Evolutionary conservation across 2,113 vertebrate species (phyloP), one percentile per base, ranked within the genome.

Genomic region (Notothenia rossii): DNA sequence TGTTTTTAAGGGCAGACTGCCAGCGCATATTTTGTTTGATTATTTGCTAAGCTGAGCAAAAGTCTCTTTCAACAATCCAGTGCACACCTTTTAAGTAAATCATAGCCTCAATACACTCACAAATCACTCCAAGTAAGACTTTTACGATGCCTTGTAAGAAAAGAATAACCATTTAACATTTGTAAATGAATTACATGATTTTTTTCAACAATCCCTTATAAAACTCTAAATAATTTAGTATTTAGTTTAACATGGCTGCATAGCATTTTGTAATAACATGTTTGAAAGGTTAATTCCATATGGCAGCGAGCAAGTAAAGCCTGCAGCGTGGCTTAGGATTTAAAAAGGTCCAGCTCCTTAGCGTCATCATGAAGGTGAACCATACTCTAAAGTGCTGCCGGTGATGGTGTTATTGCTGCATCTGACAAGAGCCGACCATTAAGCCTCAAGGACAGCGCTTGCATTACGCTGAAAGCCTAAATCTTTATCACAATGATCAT

Each of bases 221-320:
- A 51, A 43, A 51, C 36, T 6, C 36, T 36, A 5, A 36, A 36
- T 36, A 36, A 36, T 36, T 36, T 7, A 36, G 36, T 36, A 40
- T 40, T 49, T 1, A 29, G 22, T 50, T 17, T 17, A 22, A 10
- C 17, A 6, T 10, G 12, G 29, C 20, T 56, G 59, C 54, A 17
- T 48, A 48, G 54, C 10, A 7, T 10, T 20, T 25, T 61, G 22
- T 51, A 45, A 53, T 46, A 58, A 62, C 43, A 51, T 45, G 22
- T 84, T 86, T 51, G 59, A 70, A 73, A 80, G 45, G 66, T 75
- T 54, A 56, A 55, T 59, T 58, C 62, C 61, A 79, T 22, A 43
- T 4, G 66, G 2, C 58, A 22, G 40, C 1, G 4, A 55, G 53
- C 55, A 49, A 33, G 11, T 10, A 33, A 33, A 40, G 51, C 66